Evolutionary conservation across 2,113 vertebrate genomes (phyloP), one percentile per base, ranked within the genome.

Genomic region (Sinocyclocheilus grahami): DNA sequence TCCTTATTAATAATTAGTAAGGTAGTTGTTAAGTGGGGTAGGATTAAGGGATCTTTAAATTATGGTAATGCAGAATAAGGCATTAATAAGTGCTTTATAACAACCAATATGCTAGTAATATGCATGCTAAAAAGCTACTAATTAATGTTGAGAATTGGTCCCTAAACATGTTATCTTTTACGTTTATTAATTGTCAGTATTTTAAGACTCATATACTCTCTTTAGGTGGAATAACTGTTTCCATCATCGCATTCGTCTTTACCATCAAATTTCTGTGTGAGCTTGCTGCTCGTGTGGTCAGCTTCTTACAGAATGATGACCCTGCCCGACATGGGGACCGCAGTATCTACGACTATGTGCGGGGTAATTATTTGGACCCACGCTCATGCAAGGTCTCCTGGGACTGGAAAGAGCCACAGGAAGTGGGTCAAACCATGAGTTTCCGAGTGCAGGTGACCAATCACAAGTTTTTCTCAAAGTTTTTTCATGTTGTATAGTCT

Each of bases 261-360:
- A 98, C 97, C 93, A 98, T 99, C 96, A 99, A 99, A 96, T 99
- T 99, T 96, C 96, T 99, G 87, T 97, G 97, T 93, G 97, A 99
- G 94, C 97, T 99, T 92, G 97, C 97, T 88, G 98, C 98, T 91
- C 96, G 98, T 83, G 96, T 99, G 91, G 97, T 99, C 95, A 99
- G 97, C 95, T 99, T 99, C 94, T 95, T 99, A 91, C 97, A 99
- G 91, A 97, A 98, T 98, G 98, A 99, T 91, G 97, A 98, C 93
- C 96, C 97, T 86, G 97, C 97, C 14, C 96, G 97, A 88, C 95
- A 97, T 89, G 96, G 97, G 83, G 97, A 99, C 92, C 97, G 97
- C 87, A 99, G 96, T 88, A 99, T 99, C 90, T 99, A 99, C 78
- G 97, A 99, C 95, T 99, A 99, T 91, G 97, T 99, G 92, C 97